Conservation (phyloP, 2,888 invertebrate species). For the Branchipolynoe longqiensis region DNA sequence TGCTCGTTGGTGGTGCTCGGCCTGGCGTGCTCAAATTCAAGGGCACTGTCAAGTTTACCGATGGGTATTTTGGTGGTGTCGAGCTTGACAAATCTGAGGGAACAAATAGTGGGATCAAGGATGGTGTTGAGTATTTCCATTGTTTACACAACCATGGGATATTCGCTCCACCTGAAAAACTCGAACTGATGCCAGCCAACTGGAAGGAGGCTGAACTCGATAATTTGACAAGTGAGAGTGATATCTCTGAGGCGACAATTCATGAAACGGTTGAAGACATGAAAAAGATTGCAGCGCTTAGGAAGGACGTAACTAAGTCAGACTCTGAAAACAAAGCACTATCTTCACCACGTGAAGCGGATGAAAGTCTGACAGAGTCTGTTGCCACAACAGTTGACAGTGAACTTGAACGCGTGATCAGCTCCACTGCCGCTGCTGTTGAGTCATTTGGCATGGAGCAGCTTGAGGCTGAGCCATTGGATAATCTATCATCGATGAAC, state of each 20-base stretch:
- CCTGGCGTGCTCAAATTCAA: conserved; percentile 73
- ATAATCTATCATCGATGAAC: neutral
- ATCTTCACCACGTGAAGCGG: neutral
- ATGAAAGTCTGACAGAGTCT: conserved; percentile 59
- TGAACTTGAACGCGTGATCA: conserved; percentile 68
- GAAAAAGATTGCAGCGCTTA: neutral
- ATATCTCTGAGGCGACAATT: conserved; percentile 61
- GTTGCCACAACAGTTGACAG: conserved; percentile 65
- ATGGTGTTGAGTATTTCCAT: conserved; percentile 73
- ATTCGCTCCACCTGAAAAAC: conserved; percentile 59
- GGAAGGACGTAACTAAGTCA: conserved; percentile 38
- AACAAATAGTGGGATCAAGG: conserved; percentile 72
- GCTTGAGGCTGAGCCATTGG: conserved; percentile 8
- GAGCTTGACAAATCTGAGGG: conserved; percentile 74
- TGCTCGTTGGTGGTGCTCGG: conserved; percentile 72
- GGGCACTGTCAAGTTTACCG: conserved; percentile 76
- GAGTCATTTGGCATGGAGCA: conserved; percentile 60
- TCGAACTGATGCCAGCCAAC: conserved; percentile 29
- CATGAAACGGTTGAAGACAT: conserved; percentile 38
- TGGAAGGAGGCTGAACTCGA: conserved; percentile 35
- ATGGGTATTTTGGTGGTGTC: conserved; percentile 77
- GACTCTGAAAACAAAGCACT: too few species aligned
- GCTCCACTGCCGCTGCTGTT: conserved; percentile 63
- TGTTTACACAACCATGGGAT: conserved; percentile 72
- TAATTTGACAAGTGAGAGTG: conserved; percentile 12